Base-by-base conservation (phyloP, 2,113 vertebrate genomes). In the Tretioscincus oriximinensis region DNA sequence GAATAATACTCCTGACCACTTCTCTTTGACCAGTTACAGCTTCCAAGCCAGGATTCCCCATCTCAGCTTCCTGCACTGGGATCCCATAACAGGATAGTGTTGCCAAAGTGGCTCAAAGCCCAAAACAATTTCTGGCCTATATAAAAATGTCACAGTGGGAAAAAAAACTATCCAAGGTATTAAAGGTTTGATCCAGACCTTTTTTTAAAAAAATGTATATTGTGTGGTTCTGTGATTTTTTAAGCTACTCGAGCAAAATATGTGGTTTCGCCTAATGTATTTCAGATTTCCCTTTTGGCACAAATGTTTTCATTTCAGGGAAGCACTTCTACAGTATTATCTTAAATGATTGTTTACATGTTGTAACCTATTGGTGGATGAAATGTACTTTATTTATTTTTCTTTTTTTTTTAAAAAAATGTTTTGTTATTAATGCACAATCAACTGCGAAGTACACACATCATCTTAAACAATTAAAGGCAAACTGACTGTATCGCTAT, bases 81-180 rank as follows among this genome's bases (percentile, higher is more conserved):
- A 58, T 58, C 54, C 4, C 54, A 58, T 58, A 58, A 58, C 14
- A 18, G 22, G 8, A 4, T 2, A 78, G 28, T 47, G 1, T 68
- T 58, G 65, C 65, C 65, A 78, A 58, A 41, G 26, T 78, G 76
- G 76, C 76, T 54, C 29, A 5, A 69, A 12, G 65, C 49, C 76
- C 49, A 41, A 78, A 58, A 51, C 29, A 68, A 78, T 78, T 78
- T 78, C 65, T 78, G 49, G 76, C 65, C 28, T 6, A 78, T 35
- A 41, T 58, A 78, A 31, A 58, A 68, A 54, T 68, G 31, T 58
- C 49, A 78, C 24, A 28, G 65, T 68, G 76, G 49, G 51, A n/a
- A 41, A 78, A 78, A 31, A 24, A 41, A 41, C 35, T 8, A 78
- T 22, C 65, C 68, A 68, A 68, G 76, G 24, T 47, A 9, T 31